These are phyloP conservation scores for Strigops habroptila DNA, from an alignment of 2,113 vertebrate species.

Conservation along the genomic window DNA sequence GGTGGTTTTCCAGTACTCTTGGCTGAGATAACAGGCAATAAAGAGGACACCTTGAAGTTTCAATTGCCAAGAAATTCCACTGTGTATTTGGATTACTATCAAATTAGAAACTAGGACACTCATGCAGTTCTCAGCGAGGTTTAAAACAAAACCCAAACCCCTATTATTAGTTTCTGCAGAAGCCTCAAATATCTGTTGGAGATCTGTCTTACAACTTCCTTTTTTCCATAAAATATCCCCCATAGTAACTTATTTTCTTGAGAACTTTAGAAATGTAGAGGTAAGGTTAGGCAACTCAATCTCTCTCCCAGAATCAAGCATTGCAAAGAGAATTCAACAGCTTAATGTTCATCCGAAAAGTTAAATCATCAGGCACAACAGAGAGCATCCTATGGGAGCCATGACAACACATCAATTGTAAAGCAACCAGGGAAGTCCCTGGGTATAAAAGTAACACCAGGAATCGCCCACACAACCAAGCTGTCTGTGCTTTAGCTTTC, in stretches of 20 bases:
- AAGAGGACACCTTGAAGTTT: conserved; percentile 55
- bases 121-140: conserved; percentile 15
- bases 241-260: not conserved
- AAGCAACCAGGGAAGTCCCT: not conserved
- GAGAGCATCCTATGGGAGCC: conserved; percentile 13
- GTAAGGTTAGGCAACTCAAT: conserved; percentile 6
- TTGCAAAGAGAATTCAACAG: conserved; percentile 30
- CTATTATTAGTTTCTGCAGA: conserved; percentile 41
- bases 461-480: not conserved
- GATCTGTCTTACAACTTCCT: not conserved
- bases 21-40: conserved; percentile 47
- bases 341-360: not conserved
- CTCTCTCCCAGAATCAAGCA: not conserved
- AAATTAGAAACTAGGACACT: conserved; percentile 56
- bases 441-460: not conserved
- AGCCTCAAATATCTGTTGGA: conserved; percentile 27
- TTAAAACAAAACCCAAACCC: conserved; percentile 34
- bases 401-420: conserved; percentile 14
- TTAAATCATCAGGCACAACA: conserved; percentile 19
- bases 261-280: not conserved
- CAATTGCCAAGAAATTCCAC: conserved; percentile 56
- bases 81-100: conserved; percentile 55
- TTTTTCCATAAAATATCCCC: conserved; percentile 20
- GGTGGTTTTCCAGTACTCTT: conserved; percentile 31
- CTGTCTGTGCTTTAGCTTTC: not conserved